Percentiles rank a stretch among this genome's conserved stretches.
phyloP scores from a whole-genome alignment of 2,888 invertebrate species.

The Lepidonotus clava region DNA sequence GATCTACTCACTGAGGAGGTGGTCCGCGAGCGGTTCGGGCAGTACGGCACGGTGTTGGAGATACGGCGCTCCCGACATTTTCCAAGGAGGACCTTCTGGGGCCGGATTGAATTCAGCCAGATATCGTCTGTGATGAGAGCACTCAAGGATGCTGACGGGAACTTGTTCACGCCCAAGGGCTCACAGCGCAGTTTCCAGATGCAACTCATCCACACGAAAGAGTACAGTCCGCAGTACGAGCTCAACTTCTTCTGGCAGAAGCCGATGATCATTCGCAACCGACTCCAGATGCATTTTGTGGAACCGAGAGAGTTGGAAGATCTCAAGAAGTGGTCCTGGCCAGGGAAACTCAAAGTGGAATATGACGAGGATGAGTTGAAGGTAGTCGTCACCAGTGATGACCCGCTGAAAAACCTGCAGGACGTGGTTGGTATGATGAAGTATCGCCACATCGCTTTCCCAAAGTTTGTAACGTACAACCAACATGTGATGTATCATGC shows the following conservation, averaged over 20 bases:
- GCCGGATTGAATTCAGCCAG: background rate
- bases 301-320: background rate
- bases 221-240: background rate
- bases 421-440: background rate
- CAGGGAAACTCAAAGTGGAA: background rate
- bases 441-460: background rate
- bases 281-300: constrained; percentile 26
- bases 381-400: constrained; percentile 1
- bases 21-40: background rate
- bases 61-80: background rate
- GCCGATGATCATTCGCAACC: background rate
- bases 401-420: background rate
- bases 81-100: background rate
- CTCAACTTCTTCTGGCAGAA: background rate
- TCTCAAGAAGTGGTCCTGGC: background rate
- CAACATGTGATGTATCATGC: constrained; percentile 45
- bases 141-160: background rate
- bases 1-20: background rate
- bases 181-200: constrained; percentile 8
- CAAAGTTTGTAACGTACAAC: constrained; percentile 41
- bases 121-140: background rate
- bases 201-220: background rate
- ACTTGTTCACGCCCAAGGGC: background rate
- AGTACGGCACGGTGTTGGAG: background rate
- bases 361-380: constrained; percentile 39